Conservation (phyloP, 2,888 invertebrate species). For the Drosophila kambysellisi region DNA sequence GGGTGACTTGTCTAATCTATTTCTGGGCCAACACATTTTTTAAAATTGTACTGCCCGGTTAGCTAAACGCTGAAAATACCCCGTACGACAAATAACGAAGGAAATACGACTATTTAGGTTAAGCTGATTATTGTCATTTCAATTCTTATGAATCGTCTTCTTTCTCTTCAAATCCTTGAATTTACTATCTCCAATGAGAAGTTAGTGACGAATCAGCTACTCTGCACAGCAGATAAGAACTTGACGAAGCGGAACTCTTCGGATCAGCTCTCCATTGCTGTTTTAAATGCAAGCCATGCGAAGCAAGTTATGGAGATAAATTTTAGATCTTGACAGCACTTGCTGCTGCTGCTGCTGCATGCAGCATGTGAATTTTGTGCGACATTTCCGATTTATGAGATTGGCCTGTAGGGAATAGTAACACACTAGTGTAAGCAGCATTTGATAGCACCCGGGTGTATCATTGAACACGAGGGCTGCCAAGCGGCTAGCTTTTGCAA, state of each 20-base stretch:
- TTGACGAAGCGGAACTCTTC: slow-evolving; percentile 17
- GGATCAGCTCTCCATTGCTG: slow-evolving; percentile 7
- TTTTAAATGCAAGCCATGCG: slow-evolving; percentile 7
- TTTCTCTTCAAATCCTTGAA: slow-evolving; percentile 1
- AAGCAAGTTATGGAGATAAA: slow-evolving; percentile 6
- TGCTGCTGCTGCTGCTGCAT: neutral
- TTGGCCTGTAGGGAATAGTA: slow-evolving; percentile 17
- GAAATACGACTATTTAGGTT: neutral
- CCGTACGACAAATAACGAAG: too few species aligned
- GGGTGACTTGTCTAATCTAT: slow-evolving; percentile 52
- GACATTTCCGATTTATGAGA: slow-evolving; percentile 2
- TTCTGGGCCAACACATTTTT: slow-evolving; percentile 10
- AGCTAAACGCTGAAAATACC: neutral
- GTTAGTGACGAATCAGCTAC: slow-evolving; percentile 12
- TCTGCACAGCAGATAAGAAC: slow-evolving; percentile 17
- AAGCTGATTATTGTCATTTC: neutral
- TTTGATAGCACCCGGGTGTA: slow-evolving; percentile 6
- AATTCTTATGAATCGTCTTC: neutral
- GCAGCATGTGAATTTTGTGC: neutral
- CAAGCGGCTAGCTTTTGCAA: slow-evolving; percentile 38
- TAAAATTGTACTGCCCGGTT: neutral
- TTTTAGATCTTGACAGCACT: slow-evolving; percentile 1
- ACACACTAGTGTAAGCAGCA: neutral
- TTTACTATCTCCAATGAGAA: slow-evolving; percentile 24
- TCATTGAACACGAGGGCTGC: slow-evolving; percentile 10